These are phyloP conservation scores for Antheraea assamensis DNA, from an alignment of 2,888 invertebrate species.

Conservation along the genomic window DNA sequence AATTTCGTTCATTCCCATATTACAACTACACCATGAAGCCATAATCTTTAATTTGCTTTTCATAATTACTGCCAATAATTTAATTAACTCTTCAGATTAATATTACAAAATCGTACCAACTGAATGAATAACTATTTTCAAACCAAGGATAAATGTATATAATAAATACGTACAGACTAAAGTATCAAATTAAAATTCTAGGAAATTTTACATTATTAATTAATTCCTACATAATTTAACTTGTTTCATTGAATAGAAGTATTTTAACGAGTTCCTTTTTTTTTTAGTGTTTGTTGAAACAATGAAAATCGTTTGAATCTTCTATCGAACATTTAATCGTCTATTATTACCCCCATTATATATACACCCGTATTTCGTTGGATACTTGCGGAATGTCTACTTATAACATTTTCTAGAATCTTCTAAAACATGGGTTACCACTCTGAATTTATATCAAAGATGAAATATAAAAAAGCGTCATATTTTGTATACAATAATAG, in stretches of 20 bases:
- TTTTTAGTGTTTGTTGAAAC: neutral
- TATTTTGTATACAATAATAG: too few species aligned
- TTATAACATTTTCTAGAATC: too few species aligned
- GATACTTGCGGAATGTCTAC: too few species aligned
- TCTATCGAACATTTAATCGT: neutral
- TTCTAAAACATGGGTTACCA: too few species aligned
- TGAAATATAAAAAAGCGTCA: too few species aligned
- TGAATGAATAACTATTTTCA: neutral
- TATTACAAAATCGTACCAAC: neutral
- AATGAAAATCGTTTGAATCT: neutral
- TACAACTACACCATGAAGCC: neutral
- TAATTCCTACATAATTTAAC: neutral
- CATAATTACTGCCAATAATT: neutral
- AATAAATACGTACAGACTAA: neutral
- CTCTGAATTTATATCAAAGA: too few species aligned
- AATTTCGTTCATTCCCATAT: neutral
- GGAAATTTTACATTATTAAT: neutral
- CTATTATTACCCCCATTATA: neutral
- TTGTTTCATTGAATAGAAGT: neutral
- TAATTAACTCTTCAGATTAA: neutral
- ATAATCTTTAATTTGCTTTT: neutral
- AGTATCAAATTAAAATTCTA: neutral
- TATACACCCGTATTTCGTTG: too few species aligned
- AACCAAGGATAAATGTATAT: neutral
- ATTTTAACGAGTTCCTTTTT: neutral